These are phyloP conservation scores for Ormia ochracea DNA, from an alignment of 2,888 invertebrate genomes.

Conservation along the genomic window DNA sequence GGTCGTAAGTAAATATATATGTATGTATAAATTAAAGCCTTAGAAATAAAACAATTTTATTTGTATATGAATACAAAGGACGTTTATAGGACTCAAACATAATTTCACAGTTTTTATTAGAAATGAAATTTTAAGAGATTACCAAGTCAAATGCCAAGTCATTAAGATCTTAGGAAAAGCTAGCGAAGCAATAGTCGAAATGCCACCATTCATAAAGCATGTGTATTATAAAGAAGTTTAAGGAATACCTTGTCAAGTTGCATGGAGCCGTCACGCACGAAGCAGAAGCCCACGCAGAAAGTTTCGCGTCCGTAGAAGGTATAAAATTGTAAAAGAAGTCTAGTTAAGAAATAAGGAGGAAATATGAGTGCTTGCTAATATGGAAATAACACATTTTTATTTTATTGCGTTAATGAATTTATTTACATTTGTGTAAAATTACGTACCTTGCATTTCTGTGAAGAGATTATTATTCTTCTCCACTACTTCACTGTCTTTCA, in stretches of 20 bases:
- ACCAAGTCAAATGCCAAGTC: too few species aligned
- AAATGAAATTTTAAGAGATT: too few species aligned
- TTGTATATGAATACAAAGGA: too few species aligned
- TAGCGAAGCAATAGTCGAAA: conserved; percentile 17
- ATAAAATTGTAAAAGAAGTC: conserved; percentile 74
- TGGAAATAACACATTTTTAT: neutral
- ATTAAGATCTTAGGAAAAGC: conserved; percentile 51
- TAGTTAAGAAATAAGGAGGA: conserved; percentile 64
- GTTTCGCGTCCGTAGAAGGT: conserved; percentile 70
- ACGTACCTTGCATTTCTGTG: conserved; percentile 75
- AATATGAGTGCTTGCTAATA: neutral
- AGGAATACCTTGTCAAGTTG: conserved; percentile 10
- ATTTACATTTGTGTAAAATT: too few species aligned
- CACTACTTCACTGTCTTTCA: conserved; percentile 73
- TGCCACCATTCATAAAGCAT: conserved; percentile 35
- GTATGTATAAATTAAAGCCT: too few species aligned
- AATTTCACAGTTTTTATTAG: too few species aligned
- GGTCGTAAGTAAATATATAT: too few species aligned
- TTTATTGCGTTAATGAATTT: too few species aligned
- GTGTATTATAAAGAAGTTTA: conserved; percentile 16
- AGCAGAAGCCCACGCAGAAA: conserved; percentile 61
- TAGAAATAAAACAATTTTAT: too few species aligned
- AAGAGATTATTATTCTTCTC: conserved; percentile 75
- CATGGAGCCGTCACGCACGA: conserved; percentile 29
- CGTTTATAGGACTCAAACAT: too few species aligned